These are phyloP conservation scores for Zaprionus gabonicus DNA, from an alignment of 1,140 invertebrate genomes.

Conservation along the genomic window DNA sequence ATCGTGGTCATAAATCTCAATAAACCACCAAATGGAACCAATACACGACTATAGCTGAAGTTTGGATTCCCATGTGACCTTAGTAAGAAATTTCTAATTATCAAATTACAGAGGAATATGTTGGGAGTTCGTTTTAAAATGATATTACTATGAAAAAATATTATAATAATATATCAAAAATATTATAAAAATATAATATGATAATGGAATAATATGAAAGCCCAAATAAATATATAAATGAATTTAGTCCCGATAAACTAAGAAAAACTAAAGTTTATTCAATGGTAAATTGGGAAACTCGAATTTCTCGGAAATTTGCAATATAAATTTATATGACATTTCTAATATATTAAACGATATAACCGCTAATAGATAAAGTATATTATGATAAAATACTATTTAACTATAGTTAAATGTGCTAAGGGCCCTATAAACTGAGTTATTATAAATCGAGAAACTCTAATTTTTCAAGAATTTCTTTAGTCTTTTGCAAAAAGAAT, in stretches of 20 bases:
- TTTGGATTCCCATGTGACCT: conserved; percentile 33
- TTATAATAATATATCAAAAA: not conserved
- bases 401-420: not conserved
- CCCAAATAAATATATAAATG: no score
- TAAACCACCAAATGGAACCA: conserved; percentile 43
- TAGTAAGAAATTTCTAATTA: not conserved
- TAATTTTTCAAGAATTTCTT: not conserved
- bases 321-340: no score
- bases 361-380: not conserved
- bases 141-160: not conserved
- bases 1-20: conserved; percentile 60
- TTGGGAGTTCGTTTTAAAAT: not conserved
- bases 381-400: not conserved
- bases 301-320: no score
- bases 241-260: no score
- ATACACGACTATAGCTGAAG: not conserved
- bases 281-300: no score
- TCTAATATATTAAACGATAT: not conserved
- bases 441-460: not conserved
- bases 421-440: not conserved
- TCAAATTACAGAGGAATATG: no score
- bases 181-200: not conserved
- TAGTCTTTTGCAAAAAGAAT: not conserved
- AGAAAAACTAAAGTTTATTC: no score
- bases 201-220: no score